phyloP scores from a whole-genome alignment of 1,140 invertebrate genomes.

The Eurytemora carolleeae region DNA sequence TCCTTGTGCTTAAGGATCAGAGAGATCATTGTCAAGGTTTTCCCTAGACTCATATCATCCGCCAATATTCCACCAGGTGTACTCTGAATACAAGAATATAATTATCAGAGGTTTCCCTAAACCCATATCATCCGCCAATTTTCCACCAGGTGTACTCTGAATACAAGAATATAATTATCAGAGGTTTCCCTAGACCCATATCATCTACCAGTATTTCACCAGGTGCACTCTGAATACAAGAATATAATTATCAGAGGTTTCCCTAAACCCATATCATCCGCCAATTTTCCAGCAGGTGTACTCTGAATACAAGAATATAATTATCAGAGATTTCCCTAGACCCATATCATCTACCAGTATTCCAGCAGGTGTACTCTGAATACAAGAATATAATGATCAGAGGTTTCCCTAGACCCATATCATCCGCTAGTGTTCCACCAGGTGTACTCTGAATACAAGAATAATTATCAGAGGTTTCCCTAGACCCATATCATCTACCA shows the following conservation, averaged over 20 bases:
- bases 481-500: too few relatives aligned
- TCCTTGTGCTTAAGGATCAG: slow-evolving; percentile 36
- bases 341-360: too few relatives aligned
- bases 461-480: too few relatives aligned
- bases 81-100: slow-evolving; percentile 22
- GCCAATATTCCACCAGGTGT: slow-evolving; percentile 32
- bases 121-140: neutral
- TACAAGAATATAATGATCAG: neutral
- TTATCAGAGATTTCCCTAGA: too few relatives aligned
- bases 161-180: too few relatives aligned
- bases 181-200: neutral
- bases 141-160: slow-evolving; percentile 9
- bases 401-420: slow-evolving; percentile 49
- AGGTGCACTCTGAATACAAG: neutral
- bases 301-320: too few relatives aligned
- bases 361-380: slow-evolving; percentile 12
- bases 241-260: neutral
- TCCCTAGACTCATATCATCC: slow-evolving; percentile 15
- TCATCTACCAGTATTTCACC: slow-evolving; percentile 12
- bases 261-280: too few relatives aligned
- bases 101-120: neutral
- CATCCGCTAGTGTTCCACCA: slow-evolving; percentile 44
- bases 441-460: too few relatives aligned
- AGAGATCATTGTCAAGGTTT: slow-evolving; percentile 79
- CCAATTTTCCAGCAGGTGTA: too few relatives aligned